Evolutionary conservation across 2,113 vertebrate species (phyloP), one percentile per base, ranked within the genome.

Genomic region (Polyodon spathula): DNA sequence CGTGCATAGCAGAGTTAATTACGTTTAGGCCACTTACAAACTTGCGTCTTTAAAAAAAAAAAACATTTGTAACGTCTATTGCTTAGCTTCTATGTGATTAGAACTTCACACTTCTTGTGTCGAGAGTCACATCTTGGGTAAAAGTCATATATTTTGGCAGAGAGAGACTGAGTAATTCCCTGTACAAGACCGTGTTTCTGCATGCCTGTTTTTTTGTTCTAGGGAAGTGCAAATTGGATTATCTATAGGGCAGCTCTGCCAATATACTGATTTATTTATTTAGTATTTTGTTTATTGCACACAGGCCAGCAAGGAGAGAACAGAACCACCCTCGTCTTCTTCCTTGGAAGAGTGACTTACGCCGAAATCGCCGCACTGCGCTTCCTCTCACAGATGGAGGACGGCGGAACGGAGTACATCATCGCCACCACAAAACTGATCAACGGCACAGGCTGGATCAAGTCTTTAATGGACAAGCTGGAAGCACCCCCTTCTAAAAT

Each of bases 321-420:
- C 76, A 77, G 94, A 63, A 92, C 95, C 2, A 98, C 93, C 0
- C 80, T 99, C 71, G 83, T 99, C 37, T 97, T 99, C 79, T 98
- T 98, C 77, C 89, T 99, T 0, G 97, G 97, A 0, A 95, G 97
- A 0, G 92, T 99, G n/a, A 93, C 97, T 0, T 98, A 93, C 0
- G 97, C 97, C 0, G 97, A 99, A 67, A 94, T 99, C 7, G 94
- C 95, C 0, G 95, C 97, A 0, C 86, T 98, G 40, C 84, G 95
- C 0, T 99, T 99, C 48, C 89, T 99, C 46, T 98, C 95, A 17
- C 95, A 99, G 46, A 86, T 97, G 89, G 97, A 99, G 70, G 97
- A 99, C 11, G 89, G 94, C 8, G 93, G 94, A 54, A 97, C 92
- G 6, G 97, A 99, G 53, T 99, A 99, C 0, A 85, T 99, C 4